Evolutionary conservation across 2,888 invertebrate genomes (phyloP), one percentile per base, ranked within the genome.

Genomic region (Trypoxylon attenuatum): DNA sequence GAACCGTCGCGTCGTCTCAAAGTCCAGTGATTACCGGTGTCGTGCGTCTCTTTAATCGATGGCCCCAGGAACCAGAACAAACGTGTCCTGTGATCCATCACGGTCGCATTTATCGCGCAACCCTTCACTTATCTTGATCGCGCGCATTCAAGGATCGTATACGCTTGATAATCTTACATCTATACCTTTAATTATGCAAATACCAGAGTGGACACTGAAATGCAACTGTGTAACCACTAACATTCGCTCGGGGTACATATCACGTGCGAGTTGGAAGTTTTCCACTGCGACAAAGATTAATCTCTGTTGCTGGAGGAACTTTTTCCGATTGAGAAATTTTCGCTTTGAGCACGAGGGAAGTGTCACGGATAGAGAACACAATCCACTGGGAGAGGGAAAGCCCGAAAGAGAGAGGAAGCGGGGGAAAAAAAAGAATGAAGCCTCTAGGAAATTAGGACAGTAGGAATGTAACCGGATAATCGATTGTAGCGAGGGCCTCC

Each of bases 161-260:
- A 60, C 58, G 51, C 52, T 49, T 68, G 55, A 54, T 66, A 65
- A 68, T 65, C 55, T 47, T 55, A 59, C 49, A n/a, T n/a, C n/a
- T n/a, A n/a, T n/a, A 41, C 46, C 59, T 65, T 50, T 68, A 73
- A 73, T 73, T 68, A 73, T 73, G 70, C 62, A 70, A 73, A 73
- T 73, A 29, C 43, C 55, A 8, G 15, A 21, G 18, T 33, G 25
- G 23, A 38, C 51, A 60, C 63, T 63, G 55, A 56, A 61, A 41
- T 23, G 18, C 15, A 62, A 65, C 60, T 51, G 51, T 63, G 42
- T 50, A 50, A 25, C 1, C 8, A 25, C 13, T 29, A 41, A 56
- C 61, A 61, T 56, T 65, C 58, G 43, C n/a, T 25, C 22, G 23
- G 33, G n/a, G n/a, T n/a, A n/a, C n/a, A n/a, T n/a, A n/a, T n/a